phyloP scores from a whole-genome alignment of 2,113 vertebrate species.

The Pluvialis apricaria region DNA sequence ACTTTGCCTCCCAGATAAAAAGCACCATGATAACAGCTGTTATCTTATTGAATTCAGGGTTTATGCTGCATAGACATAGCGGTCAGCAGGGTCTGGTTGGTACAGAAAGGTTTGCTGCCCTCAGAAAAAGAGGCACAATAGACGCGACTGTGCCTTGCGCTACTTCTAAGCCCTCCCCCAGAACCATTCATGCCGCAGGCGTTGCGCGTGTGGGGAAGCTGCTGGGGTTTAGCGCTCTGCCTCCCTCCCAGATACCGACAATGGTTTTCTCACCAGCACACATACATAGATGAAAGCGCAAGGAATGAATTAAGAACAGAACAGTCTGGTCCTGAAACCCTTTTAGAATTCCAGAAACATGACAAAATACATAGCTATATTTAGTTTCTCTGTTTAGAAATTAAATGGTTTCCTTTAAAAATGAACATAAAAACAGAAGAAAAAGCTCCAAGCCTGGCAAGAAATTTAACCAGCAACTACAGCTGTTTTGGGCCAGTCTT shows the following conservation, averaged over 20 bases:
- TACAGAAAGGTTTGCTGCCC: not conserved
- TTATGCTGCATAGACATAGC: not conserved
- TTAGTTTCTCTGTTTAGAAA: not conserved
- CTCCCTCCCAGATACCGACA: not conserved
- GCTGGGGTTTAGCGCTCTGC: not conserved
- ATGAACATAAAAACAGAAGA: not conserved
- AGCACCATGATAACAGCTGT: not conserved
- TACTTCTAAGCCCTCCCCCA: not conserved
- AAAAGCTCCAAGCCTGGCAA: not conserved
- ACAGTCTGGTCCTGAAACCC: not conserved
- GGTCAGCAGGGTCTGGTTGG: not conserved
- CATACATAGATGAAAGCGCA: not conserved
- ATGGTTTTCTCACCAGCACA: not conserved
- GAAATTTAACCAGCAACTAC: not conserved
- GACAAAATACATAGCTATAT: not conserved
- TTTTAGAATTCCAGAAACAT: not conserved
- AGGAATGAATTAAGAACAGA: not conserved
- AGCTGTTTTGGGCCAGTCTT: not conserved
- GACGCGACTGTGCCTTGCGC: not conserved
- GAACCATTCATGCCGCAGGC: accelerated
- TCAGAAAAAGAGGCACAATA: not conserved
- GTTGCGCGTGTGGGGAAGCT: accelerated
- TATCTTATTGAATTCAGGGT: not conserved
- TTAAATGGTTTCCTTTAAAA: not conserved
- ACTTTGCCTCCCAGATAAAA: conserved; percentile 12